Base-by-base conservation (phyloP, 2,797 vertebrate species). In the Acropternis orthonyx region DNA sequence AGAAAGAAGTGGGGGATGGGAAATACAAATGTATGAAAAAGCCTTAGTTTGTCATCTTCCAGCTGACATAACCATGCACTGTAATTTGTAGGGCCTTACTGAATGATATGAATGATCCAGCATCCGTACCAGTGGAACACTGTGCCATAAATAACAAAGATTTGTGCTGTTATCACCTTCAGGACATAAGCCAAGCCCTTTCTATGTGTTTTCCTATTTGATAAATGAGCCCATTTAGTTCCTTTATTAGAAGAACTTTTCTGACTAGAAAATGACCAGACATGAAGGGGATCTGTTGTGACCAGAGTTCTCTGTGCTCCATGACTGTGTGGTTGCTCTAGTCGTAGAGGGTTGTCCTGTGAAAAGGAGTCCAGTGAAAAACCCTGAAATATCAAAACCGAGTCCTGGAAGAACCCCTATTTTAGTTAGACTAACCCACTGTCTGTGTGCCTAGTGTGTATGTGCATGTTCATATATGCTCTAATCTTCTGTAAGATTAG, bases 211-310 rank as follows among this genome's bases (percentile, higher is more conserved):
- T 89, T 83, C 32, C 20, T 66, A 5, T 43, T 80, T 94, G 89
- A 85, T 91, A 75, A 95, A 88, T 80, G 78, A 91, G 20, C 18
- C 62, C 65, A 41, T 85, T 93, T 91, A 67, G 65, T 17, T 94
- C 26, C 68, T 89, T 49, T 61, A 63, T 65, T 62, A 89, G 58
- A 65, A 80, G 28, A 85, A 51, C 61, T 82, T 85, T 89, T 48
- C 84, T 71, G 48, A 63, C 39, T n/a, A 37, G 54, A 32, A 65
- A 44, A 36, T 44, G 15, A 48, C 10, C 20, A 71, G 75, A 85
- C 34, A 28, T 48, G 74, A 23, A 81, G 55, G 30, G 62, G 8
- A 30, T 62, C 37, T 91, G 30, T 72, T 85, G 54, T 58, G 49
- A 16, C 43, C 48, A 43, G 68, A 41, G 71, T 55, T 85, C 56